Evolutionary conservation across 2,113 vertebrate genomes (phyloP).

Genomic region (Apodemus sylvaticus): DNA sequence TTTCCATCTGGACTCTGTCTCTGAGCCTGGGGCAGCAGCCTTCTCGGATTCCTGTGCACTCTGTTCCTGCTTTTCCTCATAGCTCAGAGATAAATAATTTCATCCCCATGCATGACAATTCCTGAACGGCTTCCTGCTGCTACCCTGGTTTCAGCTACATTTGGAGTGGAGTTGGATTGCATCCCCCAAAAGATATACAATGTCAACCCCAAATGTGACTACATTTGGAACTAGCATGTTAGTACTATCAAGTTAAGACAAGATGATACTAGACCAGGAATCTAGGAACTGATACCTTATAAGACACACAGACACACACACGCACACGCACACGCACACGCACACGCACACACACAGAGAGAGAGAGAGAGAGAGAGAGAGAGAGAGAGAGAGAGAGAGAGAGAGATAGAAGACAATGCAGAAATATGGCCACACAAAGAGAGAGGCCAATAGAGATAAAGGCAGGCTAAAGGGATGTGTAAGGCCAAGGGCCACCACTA

Average conservation of each 20-base stretch:
- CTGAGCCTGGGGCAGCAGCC: not conserved
- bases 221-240: not conserved
- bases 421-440: not conserved
- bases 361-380: too few species aligned
- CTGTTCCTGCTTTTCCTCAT: not conserved
- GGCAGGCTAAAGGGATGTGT: too few species aligned
- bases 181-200: not conserved
- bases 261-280: not conserved
- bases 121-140: not conserved
- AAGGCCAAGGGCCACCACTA: not conserved
- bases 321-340: too few species aligned
- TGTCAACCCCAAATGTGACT: not conserved
- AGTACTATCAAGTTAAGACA: not conserved
- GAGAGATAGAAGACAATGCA: not conserved
- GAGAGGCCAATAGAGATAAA: not conserved
- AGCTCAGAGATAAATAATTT: too few species aligned
- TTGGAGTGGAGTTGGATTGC: not conserved
- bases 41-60: not conserved
- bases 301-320: not conserved
- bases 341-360: not conserved
- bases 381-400: too few species aligned
- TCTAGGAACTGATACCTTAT: not conserved
- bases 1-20: constrained; percentile 35
- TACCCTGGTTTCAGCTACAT: not conserved
- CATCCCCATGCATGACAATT: fast-evolving